Evolutionary conservation across 1,140 invertebrate species (phyloP).

Genomic region (Bombus breviceps): DNA sequence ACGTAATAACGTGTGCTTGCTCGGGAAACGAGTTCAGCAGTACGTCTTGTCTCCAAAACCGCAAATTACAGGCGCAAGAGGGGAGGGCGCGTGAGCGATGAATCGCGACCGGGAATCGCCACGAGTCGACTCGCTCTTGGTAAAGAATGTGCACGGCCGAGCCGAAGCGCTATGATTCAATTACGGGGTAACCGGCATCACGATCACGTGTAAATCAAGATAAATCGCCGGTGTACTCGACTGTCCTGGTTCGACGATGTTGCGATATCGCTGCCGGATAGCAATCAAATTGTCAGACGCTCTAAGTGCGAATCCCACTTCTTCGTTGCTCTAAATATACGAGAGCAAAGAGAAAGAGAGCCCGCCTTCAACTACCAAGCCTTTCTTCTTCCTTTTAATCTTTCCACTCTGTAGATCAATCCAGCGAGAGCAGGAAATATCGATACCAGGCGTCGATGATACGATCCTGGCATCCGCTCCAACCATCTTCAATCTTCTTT

Average conservation of each 20-base stretch:
- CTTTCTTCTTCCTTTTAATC: not conserved
- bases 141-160: conserved; percentile 34
- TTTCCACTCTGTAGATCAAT: too few species aligned
- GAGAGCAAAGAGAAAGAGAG: not conserved
- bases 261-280: conserved; percentile 55
- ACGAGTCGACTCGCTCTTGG: conserved; percentile 16
- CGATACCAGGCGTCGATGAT: too few species aligned
- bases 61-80: conserved; percentile 20
- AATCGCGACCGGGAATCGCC: conserved; percentile 25
- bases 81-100: conserved; percentile 32
- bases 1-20: not conserved
- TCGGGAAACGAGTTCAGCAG: not conserved
- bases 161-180: conserved; percentile 51
- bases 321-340: conserved; percentile 40
- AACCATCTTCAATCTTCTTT: not conserved
- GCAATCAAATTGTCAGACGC: conserved; percentile 56
- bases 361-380: not conserved
- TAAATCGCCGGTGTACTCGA: conserved; percentile 44
- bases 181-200: conserved; percentile 55
- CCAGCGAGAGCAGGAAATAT: too few species aligned
- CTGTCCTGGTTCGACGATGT: conserved; percentile 50
- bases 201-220: conserved; percentile 59
- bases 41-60: conserved; percentile 43
- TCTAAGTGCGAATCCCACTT: conserved; percentile 47
- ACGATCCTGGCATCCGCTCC: too few species aligned